A percentile compares a stretch with the other conserved stretches of the same genome.
These are phyloP conservation scores for Tenualosa ilisha DNA, from an alignment of 2,797 vertebrate genomes.

Conservation along the genomic window DNA sequence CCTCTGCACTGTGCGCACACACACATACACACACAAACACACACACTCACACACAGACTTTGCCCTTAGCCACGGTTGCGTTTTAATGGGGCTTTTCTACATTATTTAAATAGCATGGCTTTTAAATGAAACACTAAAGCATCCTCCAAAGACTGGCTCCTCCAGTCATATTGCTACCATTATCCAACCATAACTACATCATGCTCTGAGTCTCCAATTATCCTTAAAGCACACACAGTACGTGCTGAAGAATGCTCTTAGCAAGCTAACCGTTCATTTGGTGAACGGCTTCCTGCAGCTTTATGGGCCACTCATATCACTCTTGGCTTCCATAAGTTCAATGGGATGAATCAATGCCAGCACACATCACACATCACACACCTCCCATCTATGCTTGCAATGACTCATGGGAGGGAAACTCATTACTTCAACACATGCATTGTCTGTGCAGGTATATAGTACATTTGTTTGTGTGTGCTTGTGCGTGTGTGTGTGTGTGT, in stretches of 20 bases:
- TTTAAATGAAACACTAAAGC: conserved; percentile 65
- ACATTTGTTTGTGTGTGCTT: neutral
- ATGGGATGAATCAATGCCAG: conserved; percentile 12
- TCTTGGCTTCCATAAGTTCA: neutral
- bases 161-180: conserved; percentile 41
- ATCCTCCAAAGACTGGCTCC: conserved; percentile 52
- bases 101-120: conserved; percentile 69
- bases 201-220: conserved; percentile 57
- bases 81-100: conserved; percentile 63
- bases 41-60: conserved; percentile 37
- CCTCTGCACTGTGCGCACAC: conserved; percentile 55
- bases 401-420: neutral
- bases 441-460: neutral
- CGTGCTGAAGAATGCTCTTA: conserved; percentile 50
- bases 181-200: conserved; percentile 55
- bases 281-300: conserved; percentile 40
- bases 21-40: neutral
- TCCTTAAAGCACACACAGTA: neutral
- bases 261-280: conserved; percentile 29
- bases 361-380: neutral
- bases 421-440: neutral
- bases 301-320: conserved; percentile 30
- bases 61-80: conserved; percentile 60
- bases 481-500: neutral
- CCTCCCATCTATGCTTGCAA: neutral